phyloP scores from a whole-genome alignment of 1,140 invertebrate species.

The Drosophila sturtevanti region DNA sequence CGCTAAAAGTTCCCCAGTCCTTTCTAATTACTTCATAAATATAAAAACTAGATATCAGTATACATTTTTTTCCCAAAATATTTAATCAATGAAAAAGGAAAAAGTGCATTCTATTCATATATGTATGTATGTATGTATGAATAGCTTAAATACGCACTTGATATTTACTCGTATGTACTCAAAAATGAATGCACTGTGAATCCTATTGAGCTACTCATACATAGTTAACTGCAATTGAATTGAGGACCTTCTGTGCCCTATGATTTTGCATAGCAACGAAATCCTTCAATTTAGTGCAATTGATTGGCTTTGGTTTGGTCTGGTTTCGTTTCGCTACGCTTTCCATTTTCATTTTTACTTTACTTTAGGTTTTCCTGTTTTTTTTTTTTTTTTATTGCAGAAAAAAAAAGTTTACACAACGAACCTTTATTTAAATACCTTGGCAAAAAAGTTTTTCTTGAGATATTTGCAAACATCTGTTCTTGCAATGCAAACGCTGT shows the following conservation, averaged over 20 bases:
- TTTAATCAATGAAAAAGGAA: background rate
- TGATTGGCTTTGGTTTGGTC: slow-evolving; percentile 60
- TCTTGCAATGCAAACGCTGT: slow-evolving; percentile 34
- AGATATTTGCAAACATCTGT: slow-evolving; percentile 80
- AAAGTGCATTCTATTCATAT: background rate
- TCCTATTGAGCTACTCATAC: background rate
- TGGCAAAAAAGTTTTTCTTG: slow-evolving; percentile 71
- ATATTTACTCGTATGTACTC: background rate
- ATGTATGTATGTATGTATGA: too few relatives aligned
- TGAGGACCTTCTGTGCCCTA: background rate
- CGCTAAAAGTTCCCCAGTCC: background rate
- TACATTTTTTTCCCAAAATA: background rate
- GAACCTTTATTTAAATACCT: slow-evolving; percentile 76
- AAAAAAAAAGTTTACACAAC: slow-evolving; percentile 66
- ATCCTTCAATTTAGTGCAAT: slow-evolving; percentile 50
- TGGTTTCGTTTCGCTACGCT: slow-evolving; percentile 12
- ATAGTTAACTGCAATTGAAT: background rate
- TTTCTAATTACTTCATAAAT: background rate
- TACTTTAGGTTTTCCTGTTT: slow-evolving; percentile 22
- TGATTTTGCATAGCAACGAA: slow-evolving; percentile 1
- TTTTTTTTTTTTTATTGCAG: slow-evolving; percentile 48
- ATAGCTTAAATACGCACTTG: background rate
- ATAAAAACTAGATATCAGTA: background rate
- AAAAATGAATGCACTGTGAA: background rate
- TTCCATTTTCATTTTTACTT: slow-evolving; percentile 15